These are phyloP conservation scores for Macrosoma leucophasiata DNA, from an alignment of 2,888 invertebrate species.

Conservation along the genomic window DNA sequence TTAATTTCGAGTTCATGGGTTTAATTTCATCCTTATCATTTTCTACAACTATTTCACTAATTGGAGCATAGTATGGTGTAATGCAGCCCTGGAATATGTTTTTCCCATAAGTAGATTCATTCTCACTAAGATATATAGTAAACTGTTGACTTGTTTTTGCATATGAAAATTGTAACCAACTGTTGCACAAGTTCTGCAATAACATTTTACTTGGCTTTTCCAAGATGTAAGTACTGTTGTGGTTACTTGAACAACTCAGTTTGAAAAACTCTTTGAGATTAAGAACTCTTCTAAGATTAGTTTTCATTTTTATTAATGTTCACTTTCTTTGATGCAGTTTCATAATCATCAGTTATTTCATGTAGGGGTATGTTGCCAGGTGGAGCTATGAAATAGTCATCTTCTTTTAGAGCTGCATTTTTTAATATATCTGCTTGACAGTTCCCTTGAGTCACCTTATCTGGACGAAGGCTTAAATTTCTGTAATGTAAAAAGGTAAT, in stretches of 20 bases:
- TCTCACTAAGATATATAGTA: constrained; percentile 39
- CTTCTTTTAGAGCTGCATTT: constrained; percentile 85
- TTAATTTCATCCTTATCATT: constrained; percentile 29
- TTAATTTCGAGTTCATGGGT: constrained; percentile 35
- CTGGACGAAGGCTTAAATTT: constrained; percentile 79
- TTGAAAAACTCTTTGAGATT: constrained; percentile 47
- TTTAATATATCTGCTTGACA: constrained; percentile 80
- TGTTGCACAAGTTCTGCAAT: constrained; percentile 47
- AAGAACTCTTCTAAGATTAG: constrained; percentile 42
- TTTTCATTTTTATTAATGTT: constrained; percentile 54
- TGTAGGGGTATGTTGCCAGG: constrained; percentile 88
- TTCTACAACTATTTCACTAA: constrained; percentile 29
- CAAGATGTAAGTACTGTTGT: constrained; percentile 33
- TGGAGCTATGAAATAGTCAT: constrained; percentile 94
- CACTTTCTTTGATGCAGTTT: constrained; percentile 20
- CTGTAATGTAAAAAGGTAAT: constrained; percentile 54
- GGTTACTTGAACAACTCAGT: constrained; percentile 29
- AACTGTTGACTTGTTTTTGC: constrained; percentile 47
- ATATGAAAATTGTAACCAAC: constrained; percentile 50
- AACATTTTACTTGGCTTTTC: constrained; percentile 46
- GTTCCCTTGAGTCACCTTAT: constrained; percentile 81
- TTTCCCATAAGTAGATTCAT: constrained; percentile 14
- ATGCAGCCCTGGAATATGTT: constrained; percentile 37
- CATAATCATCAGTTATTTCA: constrained; percentile 44
- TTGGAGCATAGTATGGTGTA: constrained; percentile 23